Base-by-base conservation (phyloP, 2,113 vertebrate genomes). In the Tragelaphus strepsiceros region DNA sequence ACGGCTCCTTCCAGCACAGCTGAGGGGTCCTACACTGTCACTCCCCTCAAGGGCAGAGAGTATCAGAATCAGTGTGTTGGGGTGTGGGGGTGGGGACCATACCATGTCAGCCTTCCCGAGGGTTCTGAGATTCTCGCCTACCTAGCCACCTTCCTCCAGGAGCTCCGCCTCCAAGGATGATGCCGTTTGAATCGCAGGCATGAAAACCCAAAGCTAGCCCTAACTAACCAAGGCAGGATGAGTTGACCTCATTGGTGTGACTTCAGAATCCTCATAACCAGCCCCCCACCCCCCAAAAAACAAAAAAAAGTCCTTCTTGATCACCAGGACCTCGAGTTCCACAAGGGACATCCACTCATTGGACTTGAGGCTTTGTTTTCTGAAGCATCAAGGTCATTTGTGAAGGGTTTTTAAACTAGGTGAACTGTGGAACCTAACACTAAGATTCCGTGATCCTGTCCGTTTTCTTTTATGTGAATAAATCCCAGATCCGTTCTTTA, bases 1-100 rank as follows among this genome's bases (percentile, higher is more conserved):
- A 3, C 3, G 5, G 2, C 21, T 74, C 6, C 22, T 51, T 30
- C 49, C 10, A 6, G 6, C 56, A 21, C 0, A 0, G 19, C 71
- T 62, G 46, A 51, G 12, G 24, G 26, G 43, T 24, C 6, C 16
- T 3, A 14, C 2, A 8, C 11, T 10, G 49, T 64, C 51, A 3
- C 21, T n/a, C 4, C 1, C 30, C 51, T 81, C 67, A 19, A 35
- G 16, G 35, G 19, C 17, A 54, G 64, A 59, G 39, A 1, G 15
- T 35, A 19, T 56, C 1, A 6, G 51, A 67, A 58, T n/a, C 49
- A 24, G 17, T 10, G 43, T 11, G 10, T 5, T 22, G n/a, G 67
- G 67, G 14, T 81, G 19, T 19, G 26, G 56, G 0, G 21, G 35
- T 5, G 46, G 13, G 28, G 9, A 5, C 8, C 71, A 74, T 24